Base-by-base conservation (phyloP, 2,113 vertebrate genomes). In the Anguilla japonica region DNA sequence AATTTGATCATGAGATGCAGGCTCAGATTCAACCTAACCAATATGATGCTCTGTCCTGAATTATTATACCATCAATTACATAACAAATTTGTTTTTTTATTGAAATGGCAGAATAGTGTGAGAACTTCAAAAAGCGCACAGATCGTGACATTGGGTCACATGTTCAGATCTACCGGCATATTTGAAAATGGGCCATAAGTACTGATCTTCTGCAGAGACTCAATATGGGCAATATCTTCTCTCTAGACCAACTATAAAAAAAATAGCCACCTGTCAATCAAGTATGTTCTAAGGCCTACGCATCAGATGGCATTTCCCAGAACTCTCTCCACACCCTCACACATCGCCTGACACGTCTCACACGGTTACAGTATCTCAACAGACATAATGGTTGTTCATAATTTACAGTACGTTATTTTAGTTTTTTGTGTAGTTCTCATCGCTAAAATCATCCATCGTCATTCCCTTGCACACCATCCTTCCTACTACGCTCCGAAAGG, bases 1-100 rank as follows among this genome's bases (percentile, higher is more conserved):
- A 89, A 89, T 86, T 91, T 89, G 92, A 84, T 29, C 41, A 41
- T 40, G 9, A n/a, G 71, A 75, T n/a, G 14, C 5, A 26, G 63
- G 7, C 63, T n/a, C 22, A 71, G 63, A 71, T n/a, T 6, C 0
- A 71, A 71, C 26, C 22, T n/a, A n/a, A 3, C 71, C 71, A 22
- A 20, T 67, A 67, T 5, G 60, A 22, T 67, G 60, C 60, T 67
- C 22, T 67, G 60, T 67, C 60, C 60, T 67, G 18, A 67, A 67
- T 67, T 67, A 0, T 26, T 22, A 26, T 67, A 22, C 60, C 13
- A 67, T 67, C 18, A 26, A 20, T 67, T 26, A 22, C 60, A 67
- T 6, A 26, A 67, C 13, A 75, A 75, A 5, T 29, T 75, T 75
- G n/a, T 75, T n/a, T 53, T 34, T 53, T 11, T 13, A 14, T 14